phyloP scores from a whole-genome alignment of 2,797 vertebrate species.

The Bufotes viridis region DNA sequence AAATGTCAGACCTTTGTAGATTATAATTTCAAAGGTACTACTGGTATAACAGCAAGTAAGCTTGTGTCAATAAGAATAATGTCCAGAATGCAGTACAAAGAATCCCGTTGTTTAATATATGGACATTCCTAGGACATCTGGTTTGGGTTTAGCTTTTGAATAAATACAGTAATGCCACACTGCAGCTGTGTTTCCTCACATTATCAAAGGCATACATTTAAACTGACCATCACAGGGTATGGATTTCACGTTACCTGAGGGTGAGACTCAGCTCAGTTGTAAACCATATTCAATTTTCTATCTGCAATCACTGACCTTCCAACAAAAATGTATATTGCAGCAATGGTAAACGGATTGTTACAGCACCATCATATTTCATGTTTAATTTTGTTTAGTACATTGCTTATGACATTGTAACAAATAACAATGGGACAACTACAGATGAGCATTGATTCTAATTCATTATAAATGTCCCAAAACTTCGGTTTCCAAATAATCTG shows the following conservation, averaged over 20 bases:
- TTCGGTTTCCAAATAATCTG: too few relatives aligned
- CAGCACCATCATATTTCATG: not conserved
- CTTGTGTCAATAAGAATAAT: constrained; percentile 56
- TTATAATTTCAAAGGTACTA: constrained; percentile 32
- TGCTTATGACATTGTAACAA: not conserved
- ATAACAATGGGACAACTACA: too few relatives aligned
- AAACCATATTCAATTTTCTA: constrained; percentile 5
- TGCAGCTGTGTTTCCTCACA: constrained; percentile 45
- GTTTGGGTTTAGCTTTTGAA: constrained; percentile 51
- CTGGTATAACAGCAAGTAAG: constrained; percentile 41
- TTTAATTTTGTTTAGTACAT: not conserved
- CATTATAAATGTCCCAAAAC: too few relatives aligned
- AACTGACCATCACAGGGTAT: constrained; percentile 37
- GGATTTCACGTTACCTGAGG: constrained; percentile 34
- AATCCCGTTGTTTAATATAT: constrained; percentile 57
- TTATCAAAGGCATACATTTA: constrained; percentile 51
- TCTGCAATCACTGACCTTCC: not conserved
- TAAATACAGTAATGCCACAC: constrained; percentile 53
- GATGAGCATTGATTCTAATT: too few relatives aligned
- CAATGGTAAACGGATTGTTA: not conserved
- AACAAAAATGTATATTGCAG: not conserved
- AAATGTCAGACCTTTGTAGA: not conserved
- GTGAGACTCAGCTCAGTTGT: constrained; percentile 15
- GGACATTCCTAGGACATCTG: constrained; percentile 57
- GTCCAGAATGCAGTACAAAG: constrained; percentile 43